Conservation (phyloP, 2,888 invertebrate genomes). For the Danaus chrysippus region DNA sequence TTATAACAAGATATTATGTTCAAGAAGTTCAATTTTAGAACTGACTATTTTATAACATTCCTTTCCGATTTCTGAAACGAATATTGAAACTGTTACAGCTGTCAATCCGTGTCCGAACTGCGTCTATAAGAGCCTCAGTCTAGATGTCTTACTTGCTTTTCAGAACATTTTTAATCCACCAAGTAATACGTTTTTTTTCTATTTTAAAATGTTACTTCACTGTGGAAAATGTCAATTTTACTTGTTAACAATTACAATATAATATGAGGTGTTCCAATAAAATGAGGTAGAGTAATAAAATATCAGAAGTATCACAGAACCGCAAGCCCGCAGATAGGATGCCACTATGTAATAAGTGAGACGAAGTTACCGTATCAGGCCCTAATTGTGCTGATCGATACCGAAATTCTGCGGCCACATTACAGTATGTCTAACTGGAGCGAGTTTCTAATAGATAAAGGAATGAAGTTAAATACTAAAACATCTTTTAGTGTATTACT, state of each 20-base stretch:
- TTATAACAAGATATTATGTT: too few relatives aligned
- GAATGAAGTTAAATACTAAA: neutral
- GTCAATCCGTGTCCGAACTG: too few relatives aligned
- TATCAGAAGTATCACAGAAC: neutral
- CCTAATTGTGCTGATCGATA: conserved; percentile 4
- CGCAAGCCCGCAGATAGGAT: neutral
- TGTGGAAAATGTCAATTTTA: too few relatives aligned
- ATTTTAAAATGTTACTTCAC: conserved; percentile 5
- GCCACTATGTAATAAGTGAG: conserved; percentile 2
- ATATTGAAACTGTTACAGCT: too few relatives aligned
- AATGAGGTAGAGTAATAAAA: neutral
- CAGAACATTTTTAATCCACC: too few relatives aligned
- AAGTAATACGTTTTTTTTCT: too few relatives aligned
- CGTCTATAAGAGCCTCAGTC: too few relatives aligned
- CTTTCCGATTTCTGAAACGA: too few relatives aligned
- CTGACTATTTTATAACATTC: too few relatives aligned
- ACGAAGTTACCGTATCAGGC: conserved; percentile 2
- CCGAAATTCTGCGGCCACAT: conserved; percentile 2
- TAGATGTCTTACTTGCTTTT: too few relatives aligned
- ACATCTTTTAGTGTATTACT: neutral
- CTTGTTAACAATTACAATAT: neutral
- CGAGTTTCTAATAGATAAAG: neutral
- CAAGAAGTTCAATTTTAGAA: too few relatives aligned
- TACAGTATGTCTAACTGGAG: neutral
- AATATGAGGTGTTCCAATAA: neutral